Evolutionary conservation across 1,140 invertebrate genomes (phyloP), one percentile per base, ranked within the genome.

Genomic region (Pseudomyrmex dendroicus): DNA sequence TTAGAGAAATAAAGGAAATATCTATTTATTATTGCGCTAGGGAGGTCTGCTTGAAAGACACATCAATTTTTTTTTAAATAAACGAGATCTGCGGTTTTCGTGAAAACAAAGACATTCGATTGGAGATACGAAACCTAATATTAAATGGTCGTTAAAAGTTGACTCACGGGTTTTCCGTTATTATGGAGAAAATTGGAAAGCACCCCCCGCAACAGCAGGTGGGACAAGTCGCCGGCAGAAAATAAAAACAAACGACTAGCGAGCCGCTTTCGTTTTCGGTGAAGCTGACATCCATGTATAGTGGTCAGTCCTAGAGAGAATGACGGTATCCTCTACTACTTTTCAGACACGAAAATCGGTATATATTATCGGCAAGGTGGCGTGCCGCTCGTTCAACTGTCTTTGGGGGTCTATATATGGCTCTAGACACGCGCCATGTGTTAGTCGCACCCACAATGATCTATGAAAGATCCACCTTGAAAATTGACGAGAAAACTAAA

Each of bases 321-420:
- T 72, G 82, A 67, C 56, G 84, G 82, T 73, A 84, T 64, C 70
- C 87, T 86, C 61, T 35, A 52, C 56, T 64, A 70, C 80, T 89
- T 89, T 82, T 64, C 78, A 56, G 82, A 85, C 87, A 89, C 87
- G 72, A 86, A 83, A 82, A 89, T 92, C 91, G 84, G 92, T 35
- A 35, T 92, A 92, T 92, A 92, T 92, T 91, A 91, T 88, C 87
- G 61, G 82, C 86, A 90, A 91, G 91, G 91, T 91, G 90, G 89
- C 90, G 83, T 80, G 84, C 80, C 86, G 73, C 78, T 70, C 86
- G 85, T 88, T 88, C 82, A 67, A 82, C 70, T 85, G 56, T 84
- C 88, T 89, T 85, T 73, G 72, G 86, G 80, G 83, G 76, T 82
- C 73, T 83, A 63, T 84, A 86, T 83, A 85, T 72, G 84, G 78